A percentile compares a stretch with the other conserved stretches of the same genome.
Conservation (phyloP, 2,113 vertebrate genomes). For the Oncorhynchus masou region DNA sequence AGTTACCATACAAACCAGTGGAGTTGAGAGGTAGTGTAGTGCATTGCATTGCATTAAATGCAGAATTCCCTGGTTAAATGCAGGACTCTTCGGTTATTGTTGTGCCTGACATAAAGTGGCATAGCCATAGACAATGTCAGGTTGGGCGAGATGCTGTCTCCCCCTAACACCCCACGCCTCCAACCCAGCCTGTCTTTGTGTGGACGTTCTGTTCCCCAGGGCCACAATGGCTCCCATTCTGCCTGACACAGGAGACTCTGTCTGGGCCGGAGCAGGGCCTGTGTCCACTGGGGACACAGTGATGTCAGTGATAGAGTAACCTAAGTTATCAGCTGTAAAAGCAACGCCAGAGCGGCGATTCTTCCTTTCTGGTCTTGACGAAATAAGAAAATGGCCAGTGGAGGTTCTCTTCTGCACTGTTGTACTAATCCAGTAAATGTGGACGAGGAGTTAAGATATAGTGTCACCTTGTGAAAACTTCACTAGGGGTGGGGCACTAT, state of each 20-base stretch:
- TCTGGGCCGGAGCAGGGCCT: constrained; percentile 14
- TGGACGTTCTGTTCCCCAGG: constrained; percentile 38
- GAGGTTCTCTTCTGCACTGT: no score
- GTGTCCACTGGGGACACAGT: constrained; percentile 37
- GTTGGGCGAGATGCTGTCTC: neutral
- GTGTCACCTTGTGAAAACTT: no score
- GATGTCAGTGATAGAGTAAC: constrained; percentile 35
- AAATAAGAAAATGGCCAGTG: no score
- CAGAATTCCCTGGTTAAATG: no score
- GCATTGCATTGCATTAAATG: no score
- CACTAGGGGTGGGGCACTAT: no score
- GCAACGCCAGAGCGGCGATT: no score
- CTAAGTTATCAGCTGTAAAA: no score
- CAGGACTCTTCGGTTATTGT: no score
- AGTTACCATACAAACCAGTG: neutral
- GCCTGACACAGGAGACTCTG: constrained; percentile 54
- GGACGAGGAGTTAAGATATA: no score
- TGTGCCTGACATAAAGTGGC: neutral
- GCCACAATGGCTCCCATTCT: constrained; percentile 64
- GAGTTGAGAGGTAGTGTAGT: neutral
- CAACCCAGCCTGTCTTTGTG: constrained; percentile 14
- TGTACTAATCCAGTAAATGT: no score
- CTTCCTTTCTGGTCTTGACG: no score
- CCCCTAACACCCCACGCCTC: neutral
- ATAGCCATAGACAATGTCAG: neutral